phyloP scores from a whole-genome alignment of 2,888 invertebrate genomes.

The Euzetes globulus region DNA sequence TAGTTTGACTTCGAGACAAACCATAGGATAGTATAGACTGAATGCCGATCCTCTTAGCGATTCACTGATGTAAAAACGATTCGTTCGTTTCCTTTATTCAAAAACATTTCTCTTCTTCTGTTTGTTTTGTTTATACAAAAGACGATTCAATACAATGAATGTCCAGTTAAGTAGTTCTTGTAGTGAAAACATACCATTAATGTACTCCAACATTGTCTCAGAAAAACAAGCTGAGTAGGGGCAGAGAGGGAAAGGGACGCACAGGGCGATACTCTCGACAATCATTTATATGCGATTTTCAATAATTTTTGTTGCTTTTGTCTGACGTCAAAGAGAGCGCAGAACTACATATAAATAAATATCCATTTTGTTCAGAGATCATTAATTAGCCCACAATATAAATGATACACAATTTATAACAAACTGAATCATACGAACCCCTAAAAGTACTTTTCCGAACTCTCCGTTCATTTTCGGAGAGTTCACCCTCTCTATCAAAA shows the following conservation, averaged over 20 bases:
- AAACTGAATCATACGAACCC: no score
- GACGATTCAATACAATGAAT: not conserved
- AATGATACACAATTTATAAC: not conserved
- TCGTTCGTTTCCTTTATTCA: slow-evolving; percentile 10
- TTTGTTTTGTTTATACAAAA: no score
- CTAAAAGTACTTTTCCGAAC: no score
- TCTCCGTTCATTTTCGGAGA: not conserved
- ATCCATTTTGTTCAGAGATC: not conserved
- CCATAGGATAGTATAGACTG: not conserved
- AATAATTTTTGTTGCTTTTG: not conserved
- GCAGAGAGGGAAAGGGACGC: no score
- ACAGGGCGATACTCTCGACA: no score
- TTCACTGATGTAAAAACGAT: slow-evolving; percentile 3
- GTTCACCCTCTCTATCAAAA: not conserved
- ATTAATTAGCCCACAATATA: not conserved
- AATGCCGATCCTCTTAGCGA: not conserved
- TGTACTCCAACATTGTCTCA: no score
- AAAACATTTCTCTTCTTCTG: no score
- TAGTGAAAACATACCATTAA: not conserved
- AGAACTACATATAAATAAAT: not conserved
- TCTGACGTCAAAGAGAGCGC: not conserved
- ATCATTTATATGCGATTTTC: not conserved
- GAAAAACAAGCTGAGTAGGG: no score
- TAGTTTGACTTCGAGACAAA: not conserved
- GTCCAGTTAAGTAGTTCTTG: not conserved